Conservation (phyloP, 2,888 invertebrate species). For the Uloborus plumipes region DNA sequence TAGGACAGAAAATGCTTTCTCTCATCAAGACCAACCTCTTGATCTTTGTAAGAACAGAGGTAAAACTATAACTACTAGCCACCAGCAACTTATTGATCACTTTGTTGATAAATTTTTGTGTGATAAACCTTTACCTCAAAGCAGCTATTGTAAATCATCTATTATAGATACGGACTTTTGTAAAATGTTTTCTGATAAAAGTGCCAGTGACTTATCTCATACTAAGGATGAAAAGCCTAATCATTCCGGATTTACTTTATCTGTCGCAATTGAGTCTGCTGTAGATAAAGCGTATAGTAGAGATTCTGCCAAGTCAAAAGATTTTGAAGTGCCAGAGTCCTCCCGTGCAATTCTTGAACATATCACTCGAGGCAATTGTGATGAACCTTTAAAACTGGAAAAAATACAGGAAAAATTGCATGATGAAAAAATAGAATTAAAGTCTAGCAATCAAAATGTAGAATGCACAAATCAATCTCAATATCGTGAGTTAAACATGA, state of each 20-base stretch:
- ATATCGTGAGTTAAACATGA: constrained; percentile 8
- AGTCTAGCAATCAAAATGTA: constrained; percentile 22
- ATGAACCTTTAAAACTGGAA: constrained; percentile 1
- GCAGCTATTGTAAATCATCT: constrained; percentile 35
- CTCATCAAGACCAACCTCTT: constrained; percentile 61
- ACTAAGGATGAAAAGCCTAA: constrained; percentile 19
- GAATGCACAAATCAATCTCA: background rate
- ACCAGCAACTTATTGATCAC: constrained; percentile 77
- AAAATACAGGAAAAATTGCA: background rate
- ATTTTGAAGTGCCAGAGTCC: constrained; percentile 32
- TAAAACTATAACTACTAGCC: constrained; percentile 65
- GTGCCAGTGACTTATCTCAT: constrained; percentile 15
- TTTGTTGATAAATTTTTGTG: constrained; percentile 73
- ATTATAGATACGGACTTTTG: constrained; percentile 42
- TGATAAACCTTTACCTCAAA: constrained; percentile 42
- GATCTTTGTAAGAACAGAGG: constrained; percentile 65
- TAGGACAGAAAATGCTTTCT: constrained; percentile 1
- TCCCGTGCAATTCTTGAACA: constrained; percentile 17
- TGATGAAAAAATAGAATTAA: constrained; percentile 12
- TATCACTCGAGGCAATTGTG: constrained; percentile 19
- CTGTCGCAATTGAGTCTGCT: constrained; percentile 60
- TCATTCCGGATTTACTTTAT: constrained; percentile 49
- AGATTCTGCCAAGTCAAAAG: constrained; percentile 30
- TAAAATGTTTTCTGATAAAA: constrained; percentile 42
- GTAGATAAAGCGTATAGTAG: constrained; percentile 58